Percentiles rank a stretch among this genome's conserved stretches.
These are phyloP conservation scores for Brachionus paranguensis DNA, from an alignment of 1,140 invertebrate genomes.

Conservation along the genomic window DNA sequence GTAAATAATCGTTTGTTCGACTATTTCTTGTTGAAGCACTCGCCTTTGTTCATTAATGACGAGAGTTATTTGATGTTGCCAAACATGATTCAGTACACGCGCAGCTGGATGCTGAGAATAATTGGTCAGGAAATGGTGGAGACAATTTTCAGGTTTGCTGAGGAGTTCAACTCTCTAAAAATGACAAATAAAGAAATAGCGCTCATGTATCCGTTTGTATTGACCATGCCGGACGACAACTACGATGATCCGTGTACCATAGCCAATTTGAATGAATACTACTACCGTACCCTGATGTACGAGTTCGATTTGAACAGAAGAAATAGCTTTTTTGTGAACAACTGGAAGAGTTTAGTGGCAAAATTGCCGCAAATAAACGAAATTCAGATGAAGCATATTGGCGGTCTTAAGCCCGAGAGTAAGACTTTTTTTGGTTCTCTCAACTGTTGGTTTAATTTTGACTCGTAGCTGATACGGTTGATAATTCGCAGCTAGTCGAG, in stretches of 20 bases:
- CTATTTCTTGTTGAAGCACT: constrained; percentile 21
- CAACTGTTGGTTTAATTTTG: not conserved
- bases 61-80: constrained; percentile 32
- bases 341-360: not conserved
- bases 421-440: not conserved
- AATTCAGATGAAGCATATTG: not conserved
- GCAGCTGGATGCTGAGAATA: constrained; percentile 6
- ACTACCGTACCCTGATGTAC: not conserved
- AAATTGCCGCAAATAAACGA: not conserved
- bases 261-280: constrained; percentile 13
- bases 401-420: not conserved
- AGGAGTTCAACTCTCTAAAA: constrained; percentile 18
- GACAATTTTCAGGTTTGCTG: not conserved
- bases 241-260: not conserved
- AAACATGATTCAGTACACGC: constrained; percentile 7
- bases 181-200: constrained; percentile 36
- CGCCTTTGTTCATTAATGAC: not conserved
- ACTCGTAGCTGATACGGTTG: not conserved
- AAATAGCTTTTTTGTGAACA: not conserved
- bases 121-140: constrained; percentile 19
- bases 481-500: not conserved
- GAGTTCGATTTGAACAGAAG: constrained; percentile 7
- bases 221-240: not conserved
- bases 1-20: constrained; percentile 38
- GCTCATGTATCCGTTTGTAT: not conserved